A percentile compares a stretch with the other conserved stretches of the same genome.
phyloP scores from a whole-genome alignment of 1,140 invertebrate species.

The Tenebrio molitor region DNA sequence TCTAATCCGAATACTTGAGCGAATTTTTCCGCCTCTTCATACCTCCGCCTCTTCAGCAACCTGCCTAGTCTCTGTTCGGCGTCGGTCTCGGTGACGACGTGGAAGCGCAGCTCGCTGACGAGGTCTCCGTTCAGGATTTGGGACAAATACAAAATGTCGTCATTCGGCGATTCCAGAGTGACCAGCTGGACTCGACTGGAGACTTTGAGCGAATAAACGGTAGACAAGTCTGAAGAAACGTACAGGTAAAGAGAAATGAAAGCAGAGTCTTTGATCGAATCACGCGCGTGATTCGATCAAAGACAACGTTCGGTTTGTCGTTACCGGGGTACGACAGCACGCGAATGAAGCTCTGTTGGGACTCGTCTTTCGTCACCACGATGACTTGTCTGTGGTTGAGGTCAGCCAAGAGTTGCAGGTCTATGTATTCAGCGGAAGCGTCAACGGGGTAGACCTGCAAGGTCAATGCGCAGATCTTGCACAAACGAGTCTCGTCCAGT shows the following conservation, averaged over 20 bases:
- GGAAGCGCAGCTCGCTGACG: slow-evolving; percentile 53
- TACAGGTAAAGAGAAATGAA: no score
- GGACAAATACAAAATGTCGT: slow-evolving; percentile 56
- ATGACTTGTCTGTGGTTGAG: slow-evolving; percentile 41
- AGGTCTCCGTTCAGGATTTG: slow-evolving; percentile 45
- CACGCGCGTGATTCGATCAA: no score
- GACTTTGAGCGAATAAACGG: slow-evolving; percentile 54
- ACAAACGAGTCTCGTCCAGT: slow-evolving; percentile 9
- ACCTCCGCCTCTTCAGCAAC: slow-evolving; percentile 51
- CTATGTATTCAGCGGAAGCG: slow-evolving; percentile 27
- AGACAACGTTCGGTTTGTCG: neutral
- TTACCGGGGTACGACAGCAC: slow-evolving; percentile 41
- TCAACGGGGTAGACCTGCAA: slow-evolving; percentile 49
- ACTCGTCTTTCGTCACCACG: slow-evolving; percentile 36
- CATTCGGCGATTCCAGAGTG: slow-evolving; percentile 44
- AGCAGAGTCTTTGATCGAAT: no score
- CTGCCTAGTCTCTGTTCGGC: slow-evolving; percentile 53
- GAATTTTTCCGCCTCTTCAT: slow-evolving; percentile 60
- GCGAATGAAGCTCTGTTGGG: slow-evolving; percentile 28
- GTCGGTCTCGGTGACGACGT: slow-evolving; percentile 53
- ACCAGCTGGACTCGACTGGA: slow-evolving; percentile 47
- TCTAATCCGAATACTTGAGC: slow-evolving; percentile 52
- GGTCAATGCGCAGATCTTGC: slow-evolving; percentile 42
- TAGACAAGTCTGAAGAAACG: slow-evolving; percentile 42
- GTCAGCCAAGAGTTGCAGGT: slow-evolving; percentile 35